Conservation (phyloP, 2,113 vertebrate species). For the Lutjanus erythropterus region DNA sequence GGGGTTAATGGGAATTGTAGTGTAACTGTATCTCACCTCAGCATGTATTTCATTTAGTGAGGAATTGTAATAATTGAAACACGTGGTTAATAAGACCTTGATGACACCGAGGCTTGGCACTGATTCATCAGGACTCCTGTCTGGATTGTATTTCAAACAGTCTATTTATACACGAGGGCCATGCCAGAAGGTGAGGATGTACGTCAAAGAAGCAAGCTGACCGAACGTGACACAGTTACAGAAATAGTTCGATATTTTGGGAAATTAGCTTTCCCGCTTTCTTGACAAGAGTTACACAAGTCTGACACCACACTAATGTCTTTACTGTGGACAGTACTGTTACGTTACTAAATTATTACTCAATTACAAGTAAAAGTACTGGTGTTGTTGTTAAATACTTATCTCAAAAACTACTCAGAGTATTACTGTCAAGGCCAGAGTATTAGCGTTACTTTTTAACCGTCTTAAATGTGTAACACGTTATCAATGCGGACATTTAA, state of each 20-base stretch:
- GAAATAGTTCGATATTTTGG: neutral
- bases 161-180: slow-evolving; percentile 66
- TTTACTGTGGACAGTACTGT: no score
- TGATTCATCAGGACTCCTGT: slow-evolving; percentile 24
- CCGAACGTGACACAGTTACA: slow-evolving; percentile 22
- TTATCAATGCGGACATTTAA: no score
- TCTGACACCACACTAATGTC: no score
- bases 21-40: neutral
- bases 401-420: no score
- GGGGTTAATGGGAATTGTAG: neutral
- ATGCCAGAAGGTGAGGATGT: slow-evolving; percentile 39
- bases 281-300: no score
- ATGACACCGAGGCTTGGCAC: slow-evolving; percentile 13
- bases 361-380: no score
- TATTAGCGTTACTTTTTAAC: no score
- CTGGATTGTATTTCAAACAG: slow-evolving; percentile 55
- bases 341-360: no score
- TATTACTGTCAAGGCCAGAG: no score
- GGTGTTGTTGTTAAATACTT: no score
- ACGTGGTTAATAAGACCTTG: slow-evolving; percentile 12
- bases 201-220: slow-evolving; percentile 32
- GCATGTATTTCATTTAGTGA: slow-evolving; percentile 18
- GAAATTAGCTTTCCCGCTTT: neutral
- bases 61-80: slow-evolving; percentile 6
- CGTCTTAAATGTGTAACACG: no score